Evolutionary conservation across 2,797 vertebrate genomes (phyloP).

Genomic region (Gymnopithys bicolor): DNA sequence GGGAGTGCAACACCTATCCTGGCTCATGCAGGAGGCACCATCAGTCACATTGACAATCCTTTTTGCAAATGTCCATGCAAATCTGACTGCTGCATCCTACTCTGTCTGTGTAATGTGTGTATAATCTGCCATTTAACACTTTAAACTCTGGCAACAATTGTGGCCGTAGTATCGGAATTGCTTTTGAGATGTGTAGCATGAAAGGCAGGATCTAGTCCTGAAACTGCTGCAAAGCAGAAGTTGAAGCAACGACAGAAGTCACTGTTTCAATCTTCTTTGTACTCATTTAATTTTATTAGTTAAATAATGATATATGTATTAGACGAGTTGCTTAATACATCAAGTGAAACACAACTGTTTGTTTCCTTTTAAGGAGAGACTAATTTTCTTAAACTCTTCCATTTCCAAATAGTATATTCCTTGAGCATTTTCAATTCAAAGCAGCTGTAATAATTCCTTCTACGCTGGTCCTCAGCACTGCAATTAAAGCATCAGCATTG

Average conservation of each 20-base stretch:
- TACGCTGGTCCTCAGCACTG: slow-evolving; percentile 32
- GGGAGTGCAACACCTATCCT: not conserved
- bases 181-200: not conserved
- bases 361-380: not conserved
- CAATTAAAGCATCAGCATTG: slow-evolving; percentile 66
- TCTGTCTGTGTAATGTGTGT: not conserved
- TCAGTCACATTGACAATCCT: not conserved
- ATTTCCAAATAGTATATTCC: slow-evolving; percentile 29
- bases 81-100: not conserved
- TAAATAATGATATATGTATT: not conserved
- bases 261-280: not conserved
- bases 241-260: not conserved
- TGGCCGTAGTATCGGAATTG: not conserved
- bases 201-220: not conserved
- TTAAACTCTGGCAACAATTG: not conserved
- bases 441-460: slow-evolving; percentile 52
- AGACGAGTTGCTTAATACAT: not conserved
- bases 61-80: not conserved
- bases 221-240: not conserved
- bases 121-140: not conserved
- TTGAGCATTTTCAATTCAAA: slow-evolving; percentile 63
- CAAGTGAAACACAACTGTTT: not conserved
- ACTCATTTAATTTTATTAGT: not conserved
- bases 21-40: rapidly evolving
- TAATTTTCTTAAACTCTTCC: not conserved